Conservation (phyloP, 2,797 vertebrate genomes). For the Sebastolobus alascanus region DNA sequence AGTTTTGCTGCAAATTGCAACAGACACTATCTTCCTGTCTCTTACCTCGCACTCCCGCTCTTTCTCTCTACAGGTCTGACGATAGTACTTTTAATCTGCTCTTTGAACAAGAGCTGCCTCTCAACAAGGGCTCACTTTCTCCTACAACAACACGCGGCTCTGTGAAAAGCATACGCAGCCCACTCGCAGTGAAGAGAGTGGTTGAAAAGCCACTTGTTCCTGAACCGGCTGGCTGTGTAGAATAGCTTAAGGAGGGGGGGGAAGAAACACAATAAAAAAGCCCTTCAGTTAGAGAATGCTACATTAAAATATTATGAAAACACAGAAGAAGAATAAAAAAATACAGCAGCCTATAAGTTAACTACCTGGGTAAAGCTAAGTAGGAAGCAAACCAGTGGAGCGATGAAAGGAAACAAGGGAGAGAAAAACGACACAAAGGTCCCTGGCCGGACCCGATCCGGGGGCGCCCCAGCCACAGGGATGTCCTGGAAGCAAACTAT, state of each 20-base stretch:
- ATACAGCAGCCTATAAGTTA: not conserved
- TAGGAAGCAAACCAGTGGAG: not conserved
- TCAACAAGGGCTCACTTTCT: slow-evolving; percentile 45
- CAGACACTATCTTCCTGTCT: slow-evolving; percentile 28
- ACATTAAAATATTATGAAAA: slow-evolving; percentile 8
- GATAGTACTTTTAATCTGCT: slow-evolving; percentile 50
- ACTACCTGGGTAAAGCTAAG: no score
- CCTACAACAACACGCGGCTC: slow-evolving; percentile 35
- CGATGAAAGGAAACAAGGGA: not conserved
- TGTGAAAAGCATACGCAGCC: slow-evolving; percentile 23
- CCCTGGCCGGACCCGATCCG: not conserved
- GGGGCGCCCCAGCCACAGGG: no score
- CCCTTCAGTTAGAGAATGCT: slow-evolving; percentile 10
- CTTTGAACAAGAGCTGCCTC: slow-evolving; percentile 55
- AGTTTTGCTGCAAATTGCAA: slow-evolving; percentile 8
- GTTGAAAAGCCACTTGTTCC: slow-evolving; percentile 44
- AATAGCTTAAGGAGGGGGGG: slow-evolving; percentile 14
- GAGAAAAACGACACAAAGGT: not conserved
- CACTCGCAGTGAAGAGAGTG: slow-evolving; percentile 46
- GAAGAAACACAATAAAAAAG: not conserved
- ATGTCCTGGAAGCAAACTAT: not conserved
- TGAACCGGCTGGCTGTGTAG: slow-evolving; percentile 11
- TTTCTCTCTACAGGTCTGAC: slow-evolving; percentile 32
- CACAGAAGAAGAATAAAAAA: not conserved
- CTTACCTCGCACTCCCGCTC: not conserved